phyloP scores from a whole-genome alignment of 1,140 invertebrate species.

The Danaus melanippus region DNA sequence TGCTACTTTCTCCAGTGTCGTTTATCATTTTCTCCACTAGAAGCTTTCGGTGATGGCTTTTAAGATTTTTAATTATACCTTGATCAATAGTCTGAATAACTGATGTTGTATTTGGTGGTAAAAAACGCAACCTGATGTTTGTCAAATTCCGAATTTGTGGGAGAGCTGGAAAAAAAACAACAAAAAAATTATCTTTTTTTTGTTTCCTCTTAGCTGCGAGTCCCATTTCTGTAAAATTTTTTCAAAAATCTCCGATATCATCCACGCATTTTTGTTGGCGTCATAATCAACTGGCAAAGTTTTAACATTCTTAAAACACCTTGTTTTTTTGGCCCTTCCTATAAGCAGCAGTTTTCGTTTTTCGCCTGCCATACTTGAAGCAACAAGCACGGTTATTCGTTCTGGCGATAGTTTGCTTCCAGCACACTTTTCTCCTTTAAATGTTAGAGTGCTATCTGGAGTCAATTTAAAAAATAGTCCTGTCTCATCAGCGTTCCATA shows the following conservation, averaged over 20 bases:
- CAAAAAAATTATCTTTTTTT: conserved; percentile 11
- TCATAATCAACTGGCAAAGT: conserved; percentile 13
- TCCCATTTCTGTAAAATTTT: conserved; percentile 1
- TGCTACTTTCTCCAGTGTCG: no score
- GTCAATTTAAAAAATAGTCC: conserved; percentile 50
- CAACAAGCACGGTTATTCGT: conserved; percentile 29
- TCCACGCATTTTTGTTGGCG: conserved; percentile 9
- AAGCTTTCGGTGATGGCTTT: no score
- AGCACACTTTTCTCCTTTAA: conserved; percentile 14
- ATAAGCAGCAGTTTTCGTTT: no score
- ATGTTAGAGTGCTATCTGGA: conserved; percentile 35
- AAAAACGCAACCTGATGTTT: conserved; percentile 20
- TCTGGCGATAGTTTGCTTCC: conserved; percentile 30
- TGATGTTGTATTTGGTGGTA: conserved; percentile 21
- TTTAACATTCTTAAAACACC: conserved; percentile 14
- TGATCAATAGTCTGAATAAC: not conserved
- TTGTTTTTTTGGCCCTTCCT: not conserved
- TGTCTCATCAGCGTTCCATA: conserved; percentile 63
- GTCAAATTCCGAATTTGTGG: conserved; percentile 14
- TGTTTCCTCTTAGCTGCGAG: conserved; percentile 6
- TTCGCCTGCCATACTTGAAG: conserved; percentile 34
- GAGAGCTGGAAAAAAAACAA: conserved; percentile 11
- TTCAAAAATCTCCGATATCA: conserved; percentile 10
- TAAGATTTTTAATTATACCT: no score
- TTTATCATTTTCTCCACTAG: no score